Evolutionary conservation across 2,888 invertebrate genomes (phyloP).

Genomic region (Acanthacorydalis orientalis): DNA sequence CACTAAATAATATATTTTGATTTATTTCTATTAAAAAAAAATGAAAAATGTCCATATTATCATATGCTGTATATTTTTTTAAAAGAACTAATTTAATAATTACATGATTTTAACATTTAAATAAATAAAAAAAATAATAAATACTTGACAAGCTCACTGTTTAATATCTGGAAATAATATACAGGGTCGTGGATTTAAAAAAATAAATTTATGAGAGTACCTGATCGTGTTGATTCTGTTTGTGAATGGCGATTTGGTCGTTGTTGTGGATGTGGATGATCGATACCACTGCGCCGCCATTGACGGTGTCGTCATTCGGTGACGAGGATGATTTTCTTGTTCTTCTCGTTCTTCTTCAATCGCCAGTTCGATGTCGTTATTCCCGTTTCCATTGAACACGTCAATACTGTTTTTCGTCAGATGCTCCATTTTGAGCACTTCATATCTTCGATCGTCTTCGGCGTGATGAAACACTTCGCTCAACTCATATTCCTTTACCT

Average conservation of each 20-base stretch:
- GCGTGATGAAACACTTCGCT: conserved; percentile 72
- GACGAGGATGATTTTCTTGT: conserved; percentile 28
- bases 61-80: too few relatives aligned
- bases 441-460: conserved; percentile 62
- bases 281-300: conserved; percentile 16
- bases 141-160: too few relatives aligned
- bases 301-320: conserved; percentile 13
- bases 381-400: conserved; percentile 33
- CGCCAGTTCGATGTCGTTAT: conserved; percentile 59
- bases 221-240: neutral
- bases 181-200: too few relatives aligned
- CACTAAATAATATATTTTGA: too few relatives aligned
- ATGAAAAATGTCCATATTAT: too few relatives aligned
- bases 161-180: too few relatives aligned
- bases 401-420: conserved; percentile 37
- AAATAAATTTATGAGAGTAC: too few relatives aligned
- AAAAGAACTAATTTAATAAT: too few relatives aligned
- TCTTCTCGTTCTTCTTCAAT: conserved; percentile 66
- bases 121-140: too few relatives aligned
- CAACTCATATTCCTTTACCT: conserved; percentile 77
- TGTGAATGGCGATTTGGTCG: conserved; percentile 28
- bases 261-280: conserved; percentile 33
- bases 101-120: too few relatives aligned
- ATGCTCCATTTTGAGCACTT: conserved; percentile 47
- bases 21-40: too few relatives aligned